Percentiles rank a stretch among this genome's conserved stretches.
These are phyloP conservation scores for Anser brachyrhynchus DNA, from an alignment of 2,113 vertebrate genomes.

Conservation along the genomic window DNA sequence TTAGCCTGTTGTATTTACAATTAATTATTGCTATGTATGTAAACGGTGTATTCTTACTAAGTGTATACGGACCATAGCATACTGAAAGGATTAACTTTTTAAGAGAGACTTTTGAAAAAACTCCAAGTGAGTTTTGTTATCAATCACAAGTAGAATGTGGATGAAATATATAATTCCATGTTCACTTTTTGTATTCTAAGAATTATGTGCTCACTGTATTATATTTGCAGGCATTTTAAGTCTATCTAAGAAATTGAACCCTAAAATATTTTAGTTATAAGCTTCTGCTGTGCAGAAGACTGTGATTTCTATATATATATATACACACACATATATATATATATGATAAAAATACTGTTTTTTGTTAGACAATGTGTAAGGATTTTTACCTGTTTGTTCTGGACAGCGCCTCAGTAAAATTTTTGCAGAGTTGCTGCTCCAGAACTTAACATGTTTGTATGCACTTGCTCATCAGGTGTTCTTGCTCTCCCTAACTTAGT, in stretches of 20 bases:
- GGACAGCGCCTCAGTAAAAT: conserved; percentile 66
- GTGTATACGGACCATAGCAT: conserved; percentile 15
- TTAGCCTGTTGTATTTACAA: conserved; percentile 25
- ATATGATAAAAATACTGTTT: conserved; percentile 64
- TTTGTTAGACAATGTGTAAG: conserved; percentile 76
- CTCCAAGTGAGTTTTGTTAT: conserved; percentile 40
- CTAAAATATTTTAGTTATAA: conserved; percentile 76
- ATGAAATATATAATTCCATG: conserved; percentile 34
- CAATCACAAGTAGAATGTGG: conserved; percentile 33
- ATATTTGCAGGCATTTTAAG: conserved; percentile 76
- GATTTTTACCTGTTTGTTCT: conserved; percentile 77
- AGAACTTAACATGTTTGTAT: conserved; percentile 69
- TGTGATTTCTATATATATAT: conserved; percentile 72
- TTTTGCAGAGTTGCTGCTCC: conserved; percentile 59
- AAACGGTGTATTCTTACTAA: conserved; percentile 10
- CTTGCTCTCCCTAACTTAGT: background rate
- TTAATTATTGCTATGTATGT: conserved; percentile 1
- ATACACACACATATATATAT: background rate
- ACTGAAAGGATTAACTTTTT: conserved; percentile 39
- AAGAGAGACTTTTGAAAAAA: conserved; percentile 23
- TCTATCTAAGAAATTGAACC: conserved; percentile 67
- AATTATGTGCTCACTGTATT: conserved; percentile 61
- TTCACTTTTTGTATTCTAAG: conserved; percentile 66
- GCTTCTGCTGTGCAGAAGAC: conserved; percentile 83
- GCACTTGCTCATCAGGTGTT: conserved; percentile 67